Conservation (phyloP, 2,797 vertebrate genomes). For the Hoplostethus mediterraneus region DNA sequence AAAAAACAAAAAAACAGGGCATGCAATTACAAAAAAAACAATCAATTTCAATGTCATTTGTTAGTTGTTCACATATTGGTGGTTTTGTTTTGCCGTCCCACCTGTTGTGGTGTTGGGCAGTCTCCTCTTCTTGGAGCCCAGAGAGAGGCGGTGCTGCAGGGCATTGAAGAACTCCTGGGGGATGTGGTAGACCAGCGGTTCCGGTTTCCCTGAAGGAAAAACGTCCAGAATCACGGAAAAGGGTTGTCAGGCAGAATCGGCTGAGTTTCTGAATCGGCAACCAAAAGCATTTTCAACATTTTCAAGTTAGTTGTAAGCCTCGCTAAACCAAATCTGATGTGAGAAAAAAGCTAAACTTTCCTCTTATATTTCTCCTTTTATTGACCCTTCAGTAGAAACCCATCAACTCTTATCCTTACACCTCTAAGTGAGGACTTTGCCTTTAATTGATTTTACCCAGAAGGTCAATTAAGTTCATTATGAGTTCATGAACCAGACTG, state of each 20-base stretch:
- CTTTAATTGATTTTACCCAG: no score
- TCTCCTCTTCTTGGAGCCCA: conserved; percentile 90
- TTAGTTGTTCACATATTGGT: no score
- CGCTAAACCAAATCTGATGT: no score
- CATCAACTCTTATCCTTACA: no score
- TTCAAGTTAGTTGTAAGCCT: no score
- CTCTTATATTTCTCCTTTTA: no score
- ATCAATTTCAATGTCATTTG: background rate
- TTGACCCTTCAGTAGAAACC: no score
- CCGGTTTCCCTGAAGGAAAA: conserved; percentile 86
- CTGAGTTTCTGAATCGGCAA: background rate
- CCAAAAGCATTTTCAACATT: background rate
- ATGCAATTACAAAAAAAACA: background rate
- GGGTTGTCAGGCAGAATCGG: no score
- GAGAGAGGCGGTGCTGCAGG: conserved; percentile 91
- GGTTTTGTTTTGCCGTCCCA: conserved; percentile 46
- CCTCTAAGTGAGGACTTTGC: no score
- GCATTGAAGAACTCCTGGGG: conserved; percentile 94
- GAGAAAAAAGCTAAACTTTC: no score
- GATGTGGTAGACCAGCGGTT: conserved; percentile 92
- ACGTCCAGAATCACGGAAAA: background rate
- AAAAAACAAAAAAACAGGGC: background rate
- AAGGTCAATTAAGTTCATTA: no score
- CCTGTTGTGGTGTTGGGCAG: conserved; percentile 92
- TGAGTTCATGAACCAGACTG: no score